Evolutionary conservation across 2,113 vertebrate species (phyloP), one percentile per base, ranked within the genome.

Genomic region (Etheostoma cragini): DNA sequence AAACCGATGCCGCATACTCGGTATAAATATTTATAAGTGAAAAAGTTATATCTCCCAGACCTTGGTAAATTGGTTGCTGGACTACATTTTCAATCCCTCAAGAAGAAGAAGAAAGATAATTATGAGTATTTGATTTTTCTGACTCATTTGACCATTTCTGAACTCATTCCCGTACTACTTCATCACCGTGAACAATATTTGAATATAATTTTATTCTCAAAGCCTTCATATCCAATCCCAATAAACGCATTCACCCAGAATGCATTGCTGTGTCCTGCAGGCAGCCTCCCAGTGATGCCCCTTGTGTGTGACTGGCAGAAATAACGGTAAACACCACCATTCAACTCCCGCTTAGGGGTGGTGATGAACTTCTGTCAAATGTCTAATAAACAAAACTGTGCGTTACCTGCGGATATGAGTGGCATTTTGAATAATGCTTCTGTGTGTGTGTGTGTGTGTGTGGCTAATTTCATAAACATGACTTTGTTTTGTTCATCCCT

Each of bases 11-110:
- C 14, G 77, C 84, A 81, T 65, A 72, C 74, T 82, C 65, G 50
- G 49, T 78, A 89, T 89, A 88, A 88, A 91, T 91, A 92, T 91
- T 86, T 84, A 89, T 89, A 78, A 88, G 86, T 83, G 82, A 85
- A 88, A 85, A 89, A 87, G 90, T 90, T 85, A 87, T 82, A 89
- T 82, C 77, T 88, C 46, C 8, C 30, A 76, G 78, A 74, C 76
- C 66, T 58, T 72, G 78, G 64, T 26, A 81, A 88, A 85, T 82
- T 83, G 79, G 80, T 85, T 1, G 38, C 63, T 87, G 84, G 73
- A 77, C 79, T 79, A 80, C 63, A 84, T 91, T 84, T 79, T 57
- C 42, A 66, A 58, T 80, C 65, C 57, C 24, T 26, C 19, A 73
- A 70, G 56, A 66, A 61, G 42, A 54, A 26, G 42, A 46, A 19